These are phyloP conservation scores for Drosophila koepferae DNA, from an alignment of 2,888 invertebrate genomes.

Conservation along the genomic window DNA sequence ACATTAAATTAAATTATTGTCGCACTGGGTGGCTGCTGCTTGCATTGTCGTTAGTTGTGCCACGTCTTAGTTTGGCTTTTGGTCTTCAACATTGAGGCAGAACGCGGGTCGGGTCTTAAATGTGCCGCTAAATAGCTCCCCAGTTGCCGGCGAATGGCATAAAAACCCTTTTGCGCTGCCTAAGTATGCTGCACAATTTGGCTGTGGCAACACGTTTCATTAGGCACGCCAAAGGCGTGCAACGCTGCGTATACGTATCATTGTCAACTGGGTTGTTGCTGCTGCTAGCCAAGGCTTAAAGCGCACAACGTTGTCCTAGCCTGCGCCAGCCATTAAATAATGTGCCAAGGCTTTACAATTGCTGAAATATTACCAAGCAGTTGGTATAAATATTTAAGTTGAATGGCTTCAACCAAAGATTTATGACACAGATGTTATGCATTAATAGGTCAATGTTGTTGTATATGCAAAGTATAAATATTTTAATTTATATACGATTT, in stretches of 20 bases:
- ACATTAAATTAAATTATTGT: constrained; percentile 81
- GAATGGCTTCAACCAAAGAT: not conserved
- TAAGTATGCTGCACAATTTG: constrained; percentile 63
- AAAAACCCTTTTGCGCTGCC: constrained; percentile 40
- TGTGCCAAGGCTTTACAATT: not conserved
- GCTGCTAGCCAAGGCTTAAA: constrained; percentile 1
- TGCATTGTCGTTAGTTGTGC: constrained; percentile 34
- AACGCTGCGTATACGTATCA: constrained; percentile 50
- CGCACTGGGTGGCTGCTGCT: constrained; percentile 52
- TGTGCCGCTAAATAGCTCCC: constrained; percentile 63
- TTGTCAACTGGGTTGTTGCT: not conserved
- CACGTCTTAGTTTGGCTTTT: constrained; percentile 64
- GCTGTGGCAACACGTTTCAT: constrained; percentile 69
- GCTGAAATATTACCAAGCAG: not conserved
- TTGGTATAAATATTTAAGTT: not conserved
- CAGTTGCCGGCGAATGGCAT: constrained; percentile 31
- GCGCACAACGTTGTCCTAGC: not conserved
- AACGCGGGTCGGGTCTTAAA: constrained; percentile 30
- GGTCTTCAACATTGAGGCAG: constrained; percentile 12
- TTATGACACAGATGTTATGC: not conserved
- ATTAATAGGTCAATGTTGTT: not conserved
- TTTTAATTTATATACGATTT: not conserved
- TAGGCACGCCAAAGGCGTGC: constrained; percentile 54
- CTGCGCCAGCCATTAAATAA: constrained; percentile 8
- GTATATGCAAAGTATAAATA: not conserved